Percentiles rank a stretch among this genome's conserved stretches.
phyloP scores from a whole-genome alignment of 2,888 invertebrate species.

The Latrodectus elegans region DNA sequence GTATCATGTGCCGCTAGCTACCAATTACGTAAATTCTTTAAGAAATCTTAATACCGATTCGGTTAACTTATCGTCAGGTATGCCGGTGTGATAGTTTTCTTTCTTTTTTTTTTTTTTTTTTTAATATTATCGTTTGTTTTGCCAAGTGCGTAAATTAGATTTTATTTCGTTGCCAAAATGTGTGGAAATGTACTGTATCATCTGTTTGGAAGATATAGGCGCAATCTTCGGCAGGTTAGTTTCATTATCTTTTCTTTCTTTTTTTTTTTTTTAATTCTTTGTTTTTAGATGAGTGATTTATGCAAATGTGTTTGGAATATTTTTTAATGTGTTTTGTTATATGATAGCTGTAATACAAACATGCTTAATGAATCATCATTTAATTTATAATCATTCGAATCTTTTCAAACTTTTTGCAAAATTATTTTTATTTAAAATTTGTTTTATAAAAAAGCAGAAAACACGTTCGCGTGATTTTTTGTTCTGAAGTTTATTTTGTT shows the following conservation, averaged over 20 bases:
- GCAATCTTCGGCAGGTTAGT: slow-evolving; percentile 47
- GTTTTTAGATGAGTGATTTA: background rate
- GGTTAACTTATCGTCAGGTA: slow-evolving; percentile 33
- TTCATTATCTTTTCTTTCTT: background rate
- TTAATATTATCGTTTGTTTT: background rate
- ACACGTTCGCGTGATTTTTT: too few relatives aligned
- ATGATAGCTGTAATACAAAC: too few relatives aligned
- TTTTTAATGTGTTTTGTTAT: too few relatives aligned
- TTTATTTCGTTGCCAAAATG: slow-evolving; percentile 23
- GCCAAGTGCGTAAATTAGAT: background rate
- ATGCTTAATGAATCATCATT: too few relatives aligned
- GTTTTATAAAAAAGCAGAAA: too few relatives aligned
- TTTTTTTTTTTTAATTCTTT: background rate
- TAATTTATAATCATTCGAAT: too few relatives aligned
- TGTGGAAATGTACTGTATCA: slow-evolving; percentile 52
- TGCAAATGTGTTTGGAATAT: too few relatives aligned
- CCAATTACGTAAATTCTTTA: slow-evolving; percentile 30
- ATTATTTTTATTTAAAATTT: too few relatives aligned
- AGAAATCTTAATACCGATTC: slow-evolving; percentile 33
- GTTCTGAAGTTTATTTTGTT: too few relatives aligned
- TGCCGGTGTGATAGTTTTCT: slow-evolving; percentile 8
- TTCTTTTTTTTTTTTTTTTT: too few relatives aligned
- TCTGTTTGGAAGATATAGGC: slow-evolving; percentile 20
- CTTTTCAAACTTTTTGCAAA: too few relatives aligned
- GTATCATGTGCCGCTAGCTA: slow-evolving; percentile 48